These are phyloP conservation scores for Oryzias javanicus DNA, from an alignment of 2,113 vertebrate genomes.

Conservation along the genomic window DNA sequence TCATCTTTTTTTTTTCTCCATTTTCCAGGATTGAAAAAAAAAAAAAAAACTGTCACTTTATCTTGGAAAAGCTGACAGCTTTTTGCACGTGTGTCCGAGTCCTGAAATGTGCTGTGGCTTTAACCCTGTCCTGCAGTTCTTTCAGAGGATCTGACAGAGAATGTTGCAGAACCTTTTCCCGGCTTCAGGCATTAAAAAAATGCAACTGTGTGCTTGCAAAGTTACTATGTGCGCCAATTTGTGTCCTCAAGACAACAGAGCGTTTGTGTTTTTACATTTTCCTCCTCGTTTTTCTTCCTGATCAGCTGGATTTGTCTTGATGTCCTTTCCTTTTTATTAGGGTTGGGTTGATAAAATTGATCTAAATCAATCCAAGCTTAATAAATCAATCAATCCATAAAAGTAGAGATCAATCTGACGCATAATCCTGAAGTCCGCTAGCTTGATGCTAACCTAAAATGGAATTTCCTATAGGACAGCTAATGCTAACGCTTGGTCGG, in stretches of 20 bases:
- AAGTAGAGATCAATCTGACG: too few relatives aligned
- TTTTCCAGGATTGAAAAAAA: conserved; percentile 29
- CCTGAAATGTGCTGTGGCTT: conserved; percentile 17
- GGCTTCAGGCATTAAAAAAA: too few relatives aligned
- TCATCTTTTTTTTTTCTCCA: too few relatives aligned
- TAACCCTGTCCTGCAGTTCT: conserved; percentile 36
- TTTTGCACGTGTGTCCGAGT: conserved; percentile 2
- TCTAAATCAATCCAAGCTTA: too few relatives aligned
- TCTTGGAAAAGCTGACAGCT: conserved; percentile 28
- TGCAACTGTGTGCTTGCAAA: too few relatives aligned
- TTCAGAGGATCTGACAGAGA: conserved; percentile 5
- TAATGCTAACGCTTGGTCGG: too few relatives aligned
- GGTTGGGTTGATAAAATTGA: too few relatives aligned
- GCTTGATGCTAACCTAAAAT: too few relatives aligned
- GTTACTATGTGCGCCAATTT: neutral
- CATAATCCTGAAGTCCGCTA: too few relatives aligned
- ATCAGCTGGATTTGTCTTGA: neutral
- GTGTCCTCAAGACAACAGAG: neutral
- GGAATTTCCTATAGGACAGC: too few relatives aligned
- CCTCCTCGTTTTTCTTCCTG: neutral
- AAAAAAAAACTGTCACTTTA: conserved; percentile 18
- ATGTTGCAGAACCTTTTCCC: neutral
- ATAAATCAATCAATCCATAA: too few relatives aligned
- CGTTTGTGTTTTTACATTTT: neutral
- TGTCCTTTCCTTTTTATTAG: too few relatives aligned